Conservation (phyloP, 1,140 invertebrate species). For the Listronotus bonariensis region DNA sequence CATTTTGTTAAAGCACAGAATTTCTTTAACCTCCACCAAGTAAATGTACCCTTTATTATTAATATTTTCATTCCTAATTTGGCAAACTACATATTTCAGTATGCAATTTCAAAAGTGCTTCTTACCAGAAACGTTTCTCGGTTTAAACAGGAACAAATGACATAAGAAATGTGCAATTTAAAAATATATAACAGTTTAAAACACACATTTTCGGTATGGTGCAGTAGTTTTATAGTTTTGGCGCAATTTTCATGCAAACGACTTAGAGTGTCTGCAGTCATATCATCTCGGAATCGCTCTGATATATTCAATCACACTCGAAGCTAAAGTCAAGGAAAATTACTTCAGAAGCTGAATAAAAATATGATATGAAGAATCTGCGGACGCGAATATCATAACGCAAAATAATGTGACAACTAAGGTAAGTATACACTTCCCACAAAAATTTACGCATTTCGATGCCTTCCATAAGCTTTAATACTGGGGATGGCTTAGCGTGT, state of each 20-base stretch:
- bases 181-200: constrained; percentile 29
- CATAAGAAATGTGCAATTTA: constrained; percentile 16
- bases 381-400: no score
- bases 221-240: constrained; percentile 32
- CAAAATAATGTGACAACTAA: no score
- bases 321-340: constrained; percentile 11
- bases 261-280: constrained; percentile 15
- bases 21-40: no score
- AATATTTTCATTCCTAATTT: background rate
- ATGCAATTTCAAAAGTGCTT: constrained; percentile 13
- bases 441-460: no score
- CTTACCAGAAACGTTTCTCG: background rate
- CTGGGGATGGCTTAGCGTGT: no score
- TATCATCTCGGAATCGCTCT: constrained; percentile 8
- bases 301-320: constrained; percentile 22
- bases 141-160: constrained; percentile 7
- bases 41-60: background rate
- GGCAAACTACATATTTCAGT: constrained; percentile 1
- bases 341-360: background rate
- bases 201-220: constrained; percentile 30
- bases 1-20: no score
- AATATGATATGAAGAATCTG: background rate
- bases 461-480: no score
- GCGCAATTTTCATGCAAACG: constrained; percentile 27
- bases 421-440: no score